These are phyloP conservation scores for Lutraria rhynchaena DNA, from an alignment of 1,140 invertebrate species.

Conservation along the genomic window DNA sequence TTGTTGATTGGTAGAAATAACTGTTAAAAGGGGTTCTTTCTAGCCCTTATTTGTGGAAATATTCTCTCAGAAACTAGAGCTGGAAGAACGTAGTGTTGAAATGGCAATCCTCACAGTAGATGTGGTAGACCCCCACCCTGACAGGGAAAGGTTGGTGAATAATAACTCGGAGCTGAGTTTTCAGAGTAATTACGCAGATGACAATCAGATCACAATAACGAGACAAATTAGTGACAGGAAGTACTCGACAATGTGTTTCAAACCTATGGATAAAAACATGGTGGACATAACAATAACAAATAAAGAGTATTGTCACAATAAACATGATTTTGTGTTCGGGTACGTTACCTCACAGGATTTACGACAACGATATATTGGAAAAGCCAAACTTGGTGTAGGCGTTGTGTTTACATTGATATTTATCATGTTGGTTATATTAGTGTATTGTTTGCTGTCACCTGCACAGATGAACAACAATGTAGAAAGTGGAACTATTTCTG, in stretches of 20 bases:
- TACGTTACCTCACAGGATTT: conserved; percentile 8
- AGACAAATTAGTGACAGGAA: background rate
- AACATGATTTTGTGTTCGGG: background rate
- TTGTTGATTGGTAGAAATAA: too few species aligned
- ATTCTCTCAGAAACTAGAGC: too few species aligned
- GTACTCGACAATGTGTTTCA: conserved; percentile 35
- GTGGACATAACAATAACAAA: conserved; percentile 22
- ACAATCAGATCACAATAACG: conserved; percentile 9
- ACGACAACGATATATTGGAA: background rate
- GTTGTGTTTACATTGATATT: conserved; percentile 1
- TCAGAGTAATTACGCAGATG: background rate
- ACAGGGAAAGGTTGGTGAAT: conserved; percentile 16
- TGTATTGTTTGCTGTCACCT: conserved; percentile 3
- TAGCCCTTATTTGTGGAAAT: too few species aligned
- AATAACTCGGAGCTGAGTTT: conserved; percentile 29
- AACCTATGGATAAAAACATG: conserved; percentile 6
- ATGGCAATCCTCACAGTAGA: too few species aligned
- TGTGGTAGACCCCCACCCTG: background rate
- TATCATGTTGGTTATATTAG: conserved; percentile 3
- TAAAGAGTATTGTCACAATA: background rate
- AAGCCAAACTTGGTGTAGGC: conserved; percentile 9
- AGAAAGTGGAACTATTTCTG: too few species aligned
- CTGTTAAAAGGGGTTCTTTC: too few species aligned
- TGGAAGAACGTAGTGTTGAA: too few species aligned
- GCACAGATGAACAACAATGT: background rate